Evolutionary conservation across 1,140 invertebrate genomes (phyloP), one percentile per base, ranked within the genome.

Genomic region (Hyphantria cunea): DNA sequence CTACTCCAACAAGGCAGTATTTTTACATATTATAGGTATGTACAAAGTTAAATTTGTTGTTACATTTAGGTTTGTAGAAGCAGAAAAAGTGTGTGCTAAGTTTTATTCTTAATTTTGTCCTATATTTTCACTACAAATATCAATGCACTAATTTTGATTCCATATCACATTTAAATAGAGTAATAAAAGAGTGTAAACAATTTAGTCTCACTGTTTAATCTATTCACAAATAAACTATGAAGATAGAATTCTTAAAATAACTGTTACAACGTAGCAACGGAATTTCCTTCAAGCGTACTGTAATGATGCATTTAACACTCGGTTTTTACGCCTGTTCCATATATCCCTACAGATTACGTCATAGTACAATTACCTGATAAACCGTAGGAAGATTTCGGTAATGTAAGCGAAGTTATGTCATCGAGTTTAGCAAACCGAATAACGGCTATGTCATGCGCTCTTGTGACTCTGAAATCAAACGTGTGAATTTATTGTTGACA

Each of bases 401-500:
- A 68, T 44, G 82, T 49, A n/a, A 47, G 55, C 78, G 76, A 80
- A 2, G 50, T 76, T 55, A 70, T 69, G 55, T 85, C 70, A 66
- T 74, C 58, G 37, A 67, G 68, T 58, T 78, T 68, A n/a, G 68
- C 49, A 53, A 84, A 71, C 48, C 73, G 72, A 15, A 90, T 66
- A 11, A 85, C 34, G n/a, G 84, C 82, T 60, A 90, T 76, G 53
- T 90, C 87, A 56, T 90, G 87, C 13, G 79, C 79, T 58, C 73
- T 63, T 25, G 83, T 76, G 50, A 67, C 67, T 71, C 87, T 88
- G 80, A 80, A 90, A 86, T 69, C 74, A 70, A 77, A 82, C 54
- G 80, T 74, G 53, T 56, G 9, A 10, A 37, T 42, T 54, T 59
- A 48, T 11, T 50, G 45, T 10, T 56, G 31, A 33, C 47, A 7